Conservation (phyloP, 2,113 vertebrate genomes). For the Burhinus bistriatus region DNA sequence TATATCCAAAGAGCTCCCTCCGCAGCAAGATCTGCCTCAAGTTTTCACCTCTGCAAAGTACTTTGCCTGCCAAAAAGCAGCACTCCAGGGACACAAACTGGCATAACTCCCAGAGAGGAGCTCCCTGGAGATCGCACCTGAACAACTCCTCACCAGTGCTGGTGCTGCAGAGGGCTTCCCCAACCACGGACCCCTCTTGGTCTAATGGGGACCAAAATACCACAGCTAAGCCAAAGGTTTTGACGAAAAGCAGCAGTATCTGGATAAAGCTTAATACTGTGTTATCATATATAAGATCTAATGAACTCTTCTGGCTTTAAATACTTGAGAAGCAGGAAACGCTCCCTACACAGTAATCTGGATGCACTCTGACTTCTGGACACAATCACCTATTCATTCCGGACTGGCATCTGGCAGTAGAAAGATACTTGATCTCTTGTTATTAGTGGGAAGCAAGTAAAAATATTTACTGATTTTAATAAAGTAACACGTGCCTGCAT, state of each 20-base stretch:
- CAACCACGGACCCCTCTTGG: fast-evolving
- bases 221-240: not conserved
- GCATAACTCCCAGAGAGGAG: not conserved
- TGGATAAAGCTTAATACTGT: not conserved
- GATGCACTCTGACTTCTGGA: not conserved
- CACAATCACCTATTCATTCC: not conserved
- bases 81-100: not conserved
- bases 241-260: not conserved
- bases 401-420: not conserved
- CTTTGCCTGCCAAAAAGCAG: constrained; percentile 11
- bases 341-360: not conserved
- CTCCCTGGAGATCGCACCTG: not conserved
- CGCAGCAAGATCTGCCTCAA: not conserved
- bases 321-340: not conserved
- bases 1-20: not conserved
- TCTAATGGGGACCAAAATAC: not conserved
- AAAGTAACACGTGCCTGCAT: not conserved
- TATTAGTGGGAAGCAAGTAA: not conserved
- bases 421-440: not conserved
- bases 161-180: not conserved
- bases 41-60: not conserved
- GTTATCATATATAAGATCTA: not conserved
- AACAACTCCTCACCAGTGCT: not conserved
- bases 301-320: not conserved
- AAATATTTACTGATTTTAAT: constrained; percentile 23